Evolutionary conservation across 2,113 vertebrate genomes (phyloP).

Genomic region (Coptodon bakossiorum): DNA sequence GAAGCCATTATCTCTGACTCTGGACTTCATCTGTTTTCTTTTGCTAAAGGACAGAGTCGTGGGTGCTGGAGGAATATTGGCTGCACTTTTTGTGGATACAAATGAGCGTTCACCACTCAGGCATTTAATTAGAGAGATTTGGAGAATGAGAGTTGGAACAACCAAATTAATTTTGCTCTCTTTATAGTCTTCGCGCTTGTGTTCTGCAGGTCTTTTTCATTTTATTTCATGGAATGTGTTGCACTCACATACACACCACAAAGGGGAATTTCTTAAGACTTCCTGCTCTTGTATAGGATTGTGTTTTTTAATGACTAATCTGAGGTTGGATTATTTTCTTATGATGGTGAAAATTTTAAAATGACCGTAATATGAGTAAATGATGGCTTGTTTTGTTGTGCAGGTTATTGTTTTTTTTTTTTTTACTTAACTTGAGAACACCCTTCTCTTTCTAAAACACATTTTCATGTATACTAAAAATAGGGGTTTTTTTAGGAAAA

Average conservation of each 20-base stretch:
- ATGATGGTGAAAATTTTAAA: neutral
- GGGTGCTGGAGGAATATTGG: neutral
- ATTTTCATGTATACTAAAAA: neutral
- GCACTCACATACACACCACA: neutral
- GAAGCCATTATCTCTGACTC: neutral
- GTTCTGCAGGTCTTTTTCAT: neutral
- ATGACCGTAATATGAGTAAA: rapidly evolving
- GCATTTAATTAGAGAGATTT: neutral
- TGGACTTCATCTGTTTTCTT: neutral
- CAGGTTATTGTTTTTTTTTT: neutral
- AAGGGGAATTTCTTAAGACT: neutral
- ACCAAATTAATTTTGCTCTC: neutral
- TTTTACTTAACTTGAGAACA: neutral
- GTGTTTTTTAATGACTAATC: neutral
- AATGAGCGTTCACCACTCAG: neutral
- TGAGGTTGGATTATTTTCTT: neutral
- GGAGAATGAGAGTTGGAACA: neutral
- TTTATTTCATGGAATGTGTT: neutral
- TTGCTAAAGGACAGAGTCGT: neutral
- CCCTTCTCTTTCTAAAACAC: neutral
- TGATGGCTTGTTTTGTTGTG: neutral
- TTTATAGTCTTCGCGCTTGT: neutral
- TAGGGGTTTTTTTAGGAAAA: neutral
- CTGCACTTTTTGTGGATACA: neutral
- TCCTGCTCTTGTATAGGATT: neutral